These are phyloP conservation scores for Myotis vivesi DNA, from an alignment of 2,797 vertebrate genomes.

Conservation along the genomic window DNA sequence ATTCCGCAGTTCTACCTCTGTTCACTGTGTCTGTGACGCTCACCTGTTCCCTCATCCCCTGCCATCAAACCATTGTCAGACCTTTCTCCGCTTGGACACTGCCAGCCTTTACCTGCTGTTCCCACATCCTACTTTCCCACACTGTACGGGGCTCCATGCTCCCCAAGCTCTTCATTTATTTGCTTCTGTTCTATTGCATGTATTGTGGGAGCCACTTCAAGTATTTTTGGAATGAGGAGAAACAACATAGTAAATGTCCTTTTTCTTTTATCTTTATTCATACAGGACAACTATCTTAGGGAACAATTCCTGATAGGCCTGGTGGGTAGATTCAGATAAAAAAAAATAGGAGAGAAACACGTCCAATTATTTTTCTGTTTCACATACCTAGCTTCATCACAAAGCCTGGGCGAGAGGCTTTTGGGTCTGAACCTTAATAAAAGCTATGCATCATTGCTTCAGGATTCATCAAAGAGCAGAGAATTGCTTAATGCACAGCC, in stretches of 20 bases:
- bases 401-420: slow-evolving; percentile 5
- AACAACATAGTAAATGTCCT: neutral
- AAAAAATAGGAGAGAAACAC: slow-evolving; percentile 49
- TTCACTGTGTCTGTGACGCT: neutral
- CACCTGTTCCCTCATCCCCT: neutral
- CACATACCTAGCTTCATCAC: slow-evolving; percentile 19
- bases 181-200: neutral
- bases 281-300: neutral
- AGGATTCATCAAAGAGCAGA: slow-evolving; percentile 60
- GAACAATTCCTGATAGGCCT: neutral
- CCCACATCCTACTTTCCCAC: neutral
- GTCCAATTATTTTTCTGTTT: slow-evolving; percentile 71
- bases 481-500: slow-evolving; percentile 76
- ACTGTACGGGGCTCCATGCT: neutral
- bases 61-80: neutral
- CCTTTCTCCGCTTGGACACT: fast-evolving
- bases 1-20: neutral
- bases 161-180: neutral
- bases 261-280: neutral
- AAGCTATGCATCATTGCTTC: slow-evolving; percentile 73
- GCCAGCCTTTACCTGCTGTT: neutral
- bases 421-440: slow-evolving; percentile 74
- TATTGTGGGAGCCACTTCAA: neutral
- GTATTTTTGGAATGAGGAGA: neutral
- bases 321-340: slow-evolving; percentile 1